Evolutionary conservation across 1,140 invertebrate genomes (phyloP).

Genomic region (Pteromalus puparum): DNA sequence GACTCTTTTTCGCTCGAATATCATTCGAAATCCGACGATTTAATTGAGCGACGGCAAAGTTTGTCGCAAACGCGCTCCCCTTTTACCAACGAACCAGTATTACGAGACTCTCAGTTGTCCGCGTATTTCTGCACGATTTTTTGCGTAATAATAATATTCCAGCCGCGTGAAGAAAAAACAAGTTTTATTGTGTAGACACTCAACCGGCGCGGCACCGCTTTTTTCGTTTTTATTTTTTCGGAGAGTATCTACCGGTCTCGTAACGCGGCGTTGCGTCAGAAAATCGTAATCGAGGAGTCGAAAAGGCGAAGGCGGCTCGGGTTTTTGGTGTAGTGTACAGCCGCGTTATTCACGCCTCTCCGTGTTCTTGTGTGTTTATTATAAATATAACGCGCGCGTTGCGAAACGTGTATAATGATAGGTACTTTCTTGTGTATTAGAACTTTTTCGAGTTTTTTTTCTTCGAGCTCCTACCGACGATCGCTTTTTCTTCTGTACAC

Average conservation of each 20-base stretch:
- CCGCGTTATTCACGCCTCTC: neutral
- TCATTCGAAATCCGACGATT: neutral
- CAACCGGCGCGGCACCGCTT: neutral
- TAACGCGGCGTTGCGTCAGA: conserved; percentile 68
- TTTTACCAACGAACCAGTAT: neutral
- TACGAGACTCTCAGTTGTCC: neutral
- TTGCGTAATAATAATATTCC: conserved; percentile 21
- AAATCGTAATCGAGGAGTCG: conserved; percentile 73
- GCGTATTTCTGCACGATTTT: neutral
- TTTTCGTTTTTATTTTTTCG: conserved; percentile 2
- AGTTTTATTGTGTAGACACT: neutral
- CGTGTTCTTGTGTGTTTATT: neutral
- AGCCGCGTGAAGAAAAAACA: neutral
- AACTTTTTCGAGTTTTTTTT: neutral
- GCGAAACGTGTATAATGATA: neutral
- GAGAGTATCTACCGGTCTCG: neutral
- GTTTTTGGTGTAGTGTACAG: neutral
- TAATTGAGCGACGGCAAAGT: neutral
- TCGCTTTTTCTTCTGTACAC: neutral
- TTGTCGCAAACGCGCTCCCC: neutral
- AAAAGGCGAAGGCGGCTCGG: conserved; percentile 45
- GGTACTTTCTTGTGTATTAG: neutral
- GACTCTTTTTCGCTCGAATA: neutral
- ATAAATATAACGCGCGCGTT: neutral
- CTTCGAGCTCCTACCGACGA: neutral